Base-by-base conservation (phyloP, 1,140 invertebrate species). In the Drosophila ficusphila region DNA sequence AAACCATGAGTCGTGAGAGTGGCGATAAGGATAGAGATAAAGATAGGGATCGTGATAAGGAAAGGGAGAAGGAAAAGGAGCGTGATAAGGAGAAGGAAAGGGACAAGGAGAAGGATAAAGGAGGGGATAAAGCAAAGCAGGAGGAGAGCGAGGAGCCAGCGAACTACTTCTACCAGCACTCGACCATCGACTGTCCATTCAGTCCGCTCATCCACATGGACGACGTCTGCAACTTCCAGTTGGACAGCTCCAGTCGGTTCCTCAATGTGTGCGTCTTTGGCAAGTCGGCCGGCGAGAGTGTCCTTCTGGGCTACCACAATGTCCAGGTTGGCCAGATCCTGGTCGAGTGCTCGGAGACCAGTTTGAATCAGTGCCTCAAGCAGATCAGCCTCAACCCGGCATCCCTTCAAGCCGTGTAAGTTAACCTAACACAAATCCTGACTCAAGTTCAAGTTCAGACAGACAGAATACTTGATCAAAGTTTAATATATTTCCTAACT, bases 221-320 rank as follows among this genome's bases (percentile, higher is more conserved):
- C 51, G 96, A 98, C 77, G 94, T 95, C 52, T 95, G 95, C 67
- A 93, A 93, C 49, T 98, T 94, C 92, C 95, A 92, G 92, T 94
- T 92, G 91, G 95, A 92, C 93, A 94, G 90, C 89, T 95, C 91
- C 74, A 94, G 94, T 81, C 95, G 94, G 56, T 98, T 95, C 91
- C 92, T 98, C 33, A 98, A 97, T 91, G 92, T 98, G 1, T 96
- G 96, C 64, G 94, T 97, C 0, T 97, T 96, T n/a, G 90, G 93
- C 7, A 93, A 93, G 42, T 92, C 81, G 23, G 93, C 94, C 7
- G 92, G 92, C 31, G 93, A 94, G 4, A 94, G 95, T 61, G 92
- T 94, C 19, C 90, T 97, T 36, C 83, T 97, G 46, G 96, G 96
- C 23, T 96, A 97, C 90, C 93, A 97, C 21, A 97, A 96, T 89